These are phyloP conservation scores for Corvus hawaiiensis DNA, from an alignment of 2,113 vertebrate genomes.

Conservation along the genomic window DNA sequence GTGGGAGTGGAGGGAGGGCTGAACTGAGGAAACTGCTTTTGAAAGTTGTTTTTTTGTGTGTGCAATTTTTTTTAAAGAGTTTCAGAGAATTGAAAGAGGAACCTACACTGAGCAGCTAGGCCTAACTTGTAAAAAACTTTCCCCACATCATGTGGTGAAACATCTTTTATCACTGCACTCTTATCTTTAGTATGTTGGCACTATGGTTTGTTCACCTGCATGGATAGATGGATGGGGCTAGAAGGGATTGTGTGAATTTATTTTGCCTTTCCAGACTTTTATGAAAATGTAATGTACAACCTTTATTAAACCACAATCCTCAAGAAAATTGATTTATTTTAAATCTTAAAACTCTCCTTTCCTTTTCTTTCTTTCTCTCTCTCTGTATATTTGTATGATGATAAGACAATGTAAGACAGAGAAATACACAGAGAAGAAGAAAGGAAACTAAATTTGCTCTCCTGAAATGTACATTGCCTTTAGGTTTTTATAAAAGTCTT, in stretches of 20 bases:
- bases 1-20: background rate
- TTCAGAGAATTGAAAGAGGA: constrained; percentile 61
- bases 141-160: background rate
- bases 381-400: background rate
- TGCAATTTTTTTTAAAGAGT: background rate
- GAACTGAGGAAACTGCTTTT: constrained; percentile 5
- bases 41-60: background rate
- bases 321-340: background rate
- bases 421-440: background rate
- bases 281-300: background rate
- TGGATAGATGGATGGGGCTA: background rate
- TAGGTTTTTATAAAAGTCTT: background rate
- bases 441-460: background rate
- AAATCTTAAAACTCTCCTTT: background rate
- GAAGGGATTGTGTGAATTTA: background rate
- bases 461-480: background rate
- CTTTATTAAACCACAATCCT: background rate
- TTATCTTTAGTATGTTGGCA: background rate
- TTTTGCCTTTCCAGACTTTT: background rate
- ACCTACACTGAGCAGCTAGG: background rate
- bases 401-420: background rate
- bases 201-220: background rate
- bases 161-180: background rate
- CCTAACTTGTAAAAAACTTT: constrained; percentile 21
- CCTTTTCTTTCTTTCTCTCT: background rate